phyloP scores from a whole-genome alignment of 1,140 invertebrate genomes.

The Epicauta chinensis region DNA sequence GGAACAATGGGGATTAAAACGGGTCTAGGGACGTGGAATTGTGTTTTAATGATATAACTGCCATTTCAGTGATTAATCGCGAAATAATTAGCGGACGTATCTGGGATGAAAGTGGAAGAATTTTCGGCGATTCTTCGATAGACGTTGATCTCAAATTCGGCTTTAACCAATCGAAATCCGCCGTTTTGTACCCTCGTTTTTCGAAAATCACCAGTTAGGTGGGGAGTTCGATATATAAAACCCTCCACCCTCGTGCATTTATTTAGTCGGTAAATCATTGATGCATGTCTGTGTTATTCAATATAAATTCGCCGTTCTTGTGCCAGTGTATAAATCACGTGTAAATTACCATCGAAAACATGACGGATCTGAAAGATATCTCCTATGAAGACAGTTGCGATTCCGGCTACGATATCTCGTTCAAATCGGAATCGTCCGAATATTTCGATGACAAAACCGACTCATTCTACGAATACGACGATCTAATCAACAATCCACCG shows the following conservation, averaged over 20 bases:
- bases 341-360: not conserved
- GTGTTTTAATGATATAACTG: no score
- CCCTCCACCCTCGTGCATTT: not conserved
- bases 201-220: not conserved
- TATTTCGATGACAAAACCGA: conserved; percentile 33
- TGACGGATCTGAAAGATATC: conserved; percentile 10
- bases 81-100: no score
- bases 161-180: no score
- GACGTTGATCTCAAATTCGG: no score
- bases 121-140: no score
- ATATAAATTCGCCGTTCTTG: not conserved
- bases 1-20: no score
- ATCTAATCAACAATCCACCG: conserved; percentile 9
- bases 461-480: conserved; percentile 36
- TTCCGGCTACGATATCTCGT: conserved; percentile 41
- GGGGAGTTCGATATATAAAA: not conserved
- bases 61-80: no score
- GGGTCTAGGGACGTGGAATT: no score
- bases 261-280: not conserved
- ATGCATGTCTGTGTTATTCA: not conserved
- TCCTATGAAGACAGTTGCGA: conserved; percentile 41
- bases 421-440: conserved; percentile 39
- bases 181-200: not conserved
- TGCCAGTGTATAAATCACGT: not conserved
- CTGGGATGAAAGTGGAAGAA: no score